These are phyloP conservation scores for Gopherus flavomarginatus DNA, from an alignment of 2,113 vertebrate species.

Conservation along the genomic window DNA sequence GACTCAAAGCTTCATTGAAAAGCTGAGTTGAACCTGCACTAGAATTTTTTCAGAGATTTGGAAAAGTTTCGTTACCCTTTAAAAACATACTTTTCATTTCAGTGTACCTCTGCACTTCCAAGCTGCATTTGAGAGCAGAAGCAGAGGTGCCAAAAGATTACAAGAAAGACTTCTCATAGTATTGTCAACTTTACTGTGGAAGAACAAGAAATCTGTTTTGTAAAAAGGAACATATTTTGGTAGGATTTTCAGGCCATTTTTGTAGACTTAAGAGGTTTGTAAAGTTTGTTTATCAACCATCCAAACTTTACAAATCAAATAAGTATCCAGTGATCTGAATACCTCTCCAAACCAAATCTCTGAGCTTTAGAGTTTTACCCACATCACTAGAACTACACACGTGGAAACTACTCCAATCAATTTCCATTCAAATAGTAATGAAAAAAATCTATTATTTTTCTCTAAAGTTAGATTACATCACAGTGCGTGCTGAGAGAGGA, in stretches of 20 bases:
- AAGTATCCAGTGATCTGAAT: not conserved
- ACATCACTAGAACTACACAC: not conserved
- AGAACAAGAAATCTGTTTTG: not conserved
- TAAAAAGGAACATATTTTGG: not conserved
- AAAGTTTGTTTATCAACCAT: not conserved
- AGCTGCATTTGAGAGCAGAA: not conserved
- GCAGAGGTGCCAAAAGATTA: not conserved
- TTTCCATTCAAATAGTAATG: not conserved
- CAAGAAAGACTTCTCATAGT: not conserved
- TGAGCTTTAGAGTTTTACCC: not conserved
- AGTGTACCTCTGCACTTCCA: not conserved
- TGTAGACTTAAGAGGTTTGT: not conserved
- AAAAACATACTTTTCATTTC: not conserved
- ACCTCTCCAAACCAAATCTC: not conserved
- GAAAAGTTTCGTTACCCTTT: not conserved
- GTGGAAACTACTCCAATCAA: not conserved
- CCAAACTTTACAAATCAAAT: not conserved
- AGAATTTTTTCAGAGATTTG: accelerated
- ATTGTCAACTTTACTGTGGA: not conserved
- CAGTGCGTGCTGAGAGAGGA: not conserved
- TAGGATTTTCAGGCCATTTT: not conserved
- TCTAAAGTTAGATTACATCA: not conserved
- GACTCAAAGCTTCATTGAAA: not conserved
- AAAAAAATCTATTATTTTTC: not conserved
- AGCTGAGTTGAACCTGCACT: not conserved